These are phyloP conservation scores for Zoanthus gigantus DNA, from an alignment of 92 coral and sea anemone species.

Conservation along the genomic window DNA sequence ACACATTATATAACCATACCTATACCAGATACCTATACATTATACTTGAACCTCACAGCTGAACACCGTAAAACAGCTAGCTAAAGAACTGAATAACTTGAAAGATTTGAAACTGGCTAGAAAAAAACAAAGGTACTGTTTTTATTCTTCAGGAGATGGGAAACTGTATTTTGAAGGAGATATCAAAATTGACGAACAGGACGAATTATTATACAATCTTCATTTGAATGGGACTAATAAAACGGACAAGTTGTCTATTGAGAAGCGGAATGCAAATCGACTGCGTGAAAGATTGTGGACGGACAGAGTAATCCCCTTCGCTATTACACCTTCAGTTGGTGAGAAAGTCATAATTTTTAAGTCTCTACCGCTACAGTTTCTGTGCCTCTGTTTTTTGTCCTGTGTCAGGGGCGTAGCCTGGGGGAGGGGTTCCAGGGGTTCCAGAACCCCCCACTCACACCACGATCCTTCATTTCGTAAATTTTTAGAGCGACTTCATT, in stretches of 20 bases:
- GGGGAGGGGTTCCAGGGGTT: too few relatives aligned
- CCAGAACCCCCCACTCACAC: too few relatives aligned
- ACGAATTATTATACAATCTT: not conserved
- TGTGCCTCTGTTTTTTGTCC: too few relatives aligned
- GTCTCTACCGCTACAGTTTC: not conserved
- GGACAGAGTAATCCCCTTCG: constrained; percentile 14
- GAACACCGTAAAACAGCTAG: too few relatives aligned
- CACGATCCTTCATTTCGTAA: too few relatives aligned
- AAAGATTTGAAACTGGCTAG: too few relatives aligned
- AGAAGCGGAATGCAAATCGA: constrained; percentile 8
- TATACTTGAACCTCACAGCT: too few relatives aligned
- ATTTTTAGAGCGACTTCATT: too few relatives aligned
- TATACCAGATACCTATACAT: too few relatives aligned
- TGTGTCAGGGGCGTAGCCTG: too few relatives aligned
- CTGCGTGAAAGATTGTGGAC: constrained; percentile 16
- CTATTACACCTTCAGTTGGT: constrained; percentile 35
- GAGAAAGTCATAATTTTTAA: not conserved
- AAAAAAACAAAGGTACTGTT: not conserved
- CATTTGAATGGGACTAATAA: not conserved
- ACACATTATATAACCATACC: too few relatives aligned
- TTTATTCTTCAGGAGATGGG: constrained; percentile 15
- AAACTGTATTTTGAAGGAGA: constrained; percentile 32
- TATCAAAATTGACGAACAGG: not conserved
- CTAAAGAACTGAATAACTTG: too few relatives aligned
- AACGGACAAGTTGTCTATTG: not conserved